A percentile compares a stretch with the other conserved stretches of the same genome.
Conservation (phyloP, 2,888 invertebrate genomes). For the Agriotes lineatus region DNA sequence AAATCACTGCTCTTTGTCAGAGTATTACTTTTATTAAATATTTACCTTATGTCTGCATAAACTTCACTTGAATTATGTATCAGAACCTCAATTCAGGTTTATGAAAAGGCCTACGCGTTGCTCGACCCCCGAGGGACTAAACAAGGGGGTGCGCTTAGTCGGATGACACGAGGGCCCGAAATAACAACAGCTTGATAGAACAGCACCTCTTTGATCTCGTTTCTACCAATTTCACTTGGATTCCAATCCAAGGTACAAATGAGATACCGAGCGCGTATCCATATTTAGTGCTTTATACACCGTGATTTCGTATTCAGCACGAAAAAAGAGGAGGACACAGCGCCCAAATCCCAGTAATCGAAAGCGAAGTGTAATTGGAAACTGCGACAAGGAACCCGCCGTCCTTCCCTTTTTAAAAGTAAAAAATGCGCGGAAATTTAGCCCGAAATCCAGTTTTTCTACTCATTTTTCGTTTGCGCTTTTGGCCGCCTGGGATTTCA, state of each 20-base stretch:
- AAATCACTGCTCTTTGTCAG: constrained; percentile 28
- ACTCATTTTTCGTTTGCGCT: too few relatives aligned
- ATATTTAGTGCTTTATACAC: constrained; percentile 20
- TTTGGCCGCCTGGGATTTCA: too few relatives aligned
- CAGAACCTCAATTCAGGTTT: constrained; percentile 28
- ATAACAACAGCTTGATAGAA: constrained; percentile 43
- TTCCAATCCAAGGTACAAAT: constrained; percentile 47
- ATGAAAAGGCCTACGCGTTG: constrained; percentile 42
- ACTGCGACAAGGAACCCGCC: neutral
- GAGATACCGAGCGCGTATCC: constrained; percentile 21
- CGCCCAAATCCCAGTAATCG: constrained; percentile 7
- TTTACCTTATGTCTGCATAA: constrained; percentile 32
- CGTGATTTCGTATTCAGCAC: constrained; percentile 17
- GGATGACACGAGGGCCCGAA: constrained; percentile 47
- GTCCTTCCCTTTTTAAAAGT: neutral
- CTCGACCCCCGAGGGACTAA: constrained; percentile 41
- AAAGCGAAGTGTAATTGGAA: constrained; percentile 12
- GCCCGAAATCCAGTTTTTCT: too few relatives aligned
- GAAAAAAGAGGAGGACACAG: constrained; percentile 2
- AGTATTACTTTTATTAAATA: constrained; percentile 32
- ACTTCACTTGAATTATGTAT: constrained; percentile 36
- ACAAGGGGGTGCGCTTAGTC: constrained; percentile 44
- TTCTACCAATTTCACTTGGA: constrained; percentile 52
- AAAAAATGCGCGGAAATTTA: neutral
- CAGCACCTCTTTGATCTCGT: constrained; percentile 50